A percentile compares a stretch with the other conserved stretches of the same genome.
Evolutionary conservation across 1,140 invertebrate genomes (phyloP).

Genomic region (Myzus persicae): DNA sequence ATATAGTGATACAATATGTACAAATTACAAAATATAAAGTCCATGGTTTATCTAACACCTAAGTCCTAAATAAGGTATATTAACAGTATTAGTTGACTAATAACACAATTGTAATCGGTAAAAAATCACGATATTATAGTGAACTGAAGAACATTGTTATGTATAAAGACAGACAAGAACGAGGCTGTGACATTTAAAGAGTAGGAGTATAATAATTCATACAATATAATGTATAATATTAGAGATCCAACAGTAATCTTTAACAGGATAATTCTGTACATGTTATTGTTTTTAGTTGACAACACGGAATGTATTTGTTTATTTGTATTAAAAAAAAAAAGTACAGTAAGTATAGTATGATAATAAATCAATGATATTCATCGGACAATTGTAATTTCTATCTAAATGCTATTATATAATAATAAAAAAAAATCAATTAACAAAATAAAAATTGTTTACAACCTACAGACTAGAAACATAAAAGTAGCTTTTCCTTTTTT

Average conservation of each 20-base stretch:
- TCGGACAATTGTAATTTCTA: neutral
- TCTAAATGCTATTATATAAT: neutral
- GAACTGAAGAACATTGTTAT: neutral
- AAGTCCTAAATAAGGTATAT: neutral
- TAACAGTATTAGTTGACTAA: neutral
- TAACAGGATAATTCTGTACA: neutral
- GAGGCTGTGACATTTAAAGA: neutral
- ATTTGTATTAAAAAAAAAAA: neutral
- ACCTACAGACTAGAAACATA: constrained; percentile 54
- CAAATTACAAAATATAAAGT: neutral
- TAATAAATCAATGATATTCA: neutral
- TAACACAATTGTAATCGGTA: neutral
- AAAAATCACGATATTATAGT: neutral
- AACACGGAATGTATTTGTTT: constrained; percentile 33
- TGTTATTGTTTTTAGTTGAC: neutral
- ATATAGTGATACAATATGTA: neutral
- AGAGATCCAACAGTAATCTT: neutral
- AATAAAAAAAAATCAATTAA: constrained; percentile 34
- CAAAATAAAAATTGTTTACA: constrained; percentile 32
- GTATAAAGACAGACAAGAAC: neutral
- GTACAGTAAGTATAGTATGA: neutral
- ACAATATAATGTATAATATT: neutral
- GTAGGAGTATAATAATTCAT: neutral
- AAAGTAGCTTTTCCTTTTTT: constrained; percentile 8
- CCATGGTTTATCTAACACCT: constrained; percentile 21